phyloP scores from a whole-genome alignment of 2,888 invertebrate genomes.

The Ellobium chinense region DNA sequence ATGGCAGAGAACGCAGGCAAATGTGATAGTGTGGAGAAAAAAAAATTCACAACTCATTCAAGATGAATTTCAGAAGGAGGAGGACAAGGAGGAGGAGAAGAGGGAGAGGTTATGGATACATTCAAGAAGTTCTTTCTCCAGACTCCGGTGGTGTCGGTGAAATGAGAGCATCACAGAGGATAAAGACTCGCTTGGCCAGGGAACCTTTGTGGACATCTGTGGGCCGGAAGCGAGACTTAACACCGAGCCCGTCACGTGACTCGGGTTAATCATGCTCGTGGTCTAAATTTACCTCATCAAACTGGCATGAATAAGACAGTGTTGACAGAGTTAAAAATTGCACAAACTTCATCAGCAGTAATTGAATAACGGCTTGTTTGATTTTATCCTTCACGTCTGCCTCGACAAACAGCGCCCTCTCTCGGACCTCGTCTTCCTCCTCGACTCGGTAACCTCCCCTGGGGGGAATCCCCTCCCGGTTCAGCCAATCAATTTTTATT shows the following conservation, averaged over 20 bases:
- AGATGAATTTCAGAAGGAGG: too few relatives aligned
- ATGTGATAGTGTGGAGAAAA: too few relatives aligned
- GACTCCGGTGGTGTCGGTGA: too few relatives aligned
- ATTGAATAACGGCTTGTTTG: slow-evolving; percentile 69
- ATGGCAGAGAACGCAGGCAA: too few relatives aligned
- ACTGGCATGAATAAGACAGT: slow-evolving; percentile 60
- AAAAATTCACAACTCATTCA: too few relatives aligned
- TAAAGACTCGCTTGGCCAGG: too few relatives aligned
- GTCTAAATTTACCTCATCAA: slow-evolving; percentile 60
- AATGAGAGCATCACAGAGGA: too few relatives aligned
- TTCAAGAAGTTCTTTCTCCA: too few relatives aligned
- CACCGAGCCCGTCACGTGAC: slow-evolving; percentile 21
- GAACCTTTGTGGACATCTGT: slow-evolving; percentile 28
- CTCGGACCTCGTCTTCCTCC: slow-evolving; percentile 19
- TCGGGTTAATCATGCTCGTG: slow-evolving; percentile 61
- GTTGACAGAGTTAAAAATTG: slow-evolving; percentile 63
- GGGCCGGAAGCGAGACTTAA: slow-evolving; percentile 40
- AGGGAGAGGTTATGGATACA: too few relatives aligned
- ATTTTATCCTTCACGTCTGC: slow-evolving; percentile 51
- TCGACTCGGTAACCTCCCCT: slow-evolving; percentile 20
- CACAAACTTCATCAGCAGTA: slow-evolving; percentile 69
- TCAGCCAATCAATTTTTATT: slow-evolving; percentile 65
- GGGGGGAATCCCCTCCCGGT: slow-evolving; percentile 38
- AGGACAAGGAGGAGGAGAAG: too few relatives aligned
- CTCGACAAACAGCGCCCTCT: slow-evolving; percentile 34